Conservation (phyloP, 1,140 invertebrate species). For the Achatina immaculata region DNA sequence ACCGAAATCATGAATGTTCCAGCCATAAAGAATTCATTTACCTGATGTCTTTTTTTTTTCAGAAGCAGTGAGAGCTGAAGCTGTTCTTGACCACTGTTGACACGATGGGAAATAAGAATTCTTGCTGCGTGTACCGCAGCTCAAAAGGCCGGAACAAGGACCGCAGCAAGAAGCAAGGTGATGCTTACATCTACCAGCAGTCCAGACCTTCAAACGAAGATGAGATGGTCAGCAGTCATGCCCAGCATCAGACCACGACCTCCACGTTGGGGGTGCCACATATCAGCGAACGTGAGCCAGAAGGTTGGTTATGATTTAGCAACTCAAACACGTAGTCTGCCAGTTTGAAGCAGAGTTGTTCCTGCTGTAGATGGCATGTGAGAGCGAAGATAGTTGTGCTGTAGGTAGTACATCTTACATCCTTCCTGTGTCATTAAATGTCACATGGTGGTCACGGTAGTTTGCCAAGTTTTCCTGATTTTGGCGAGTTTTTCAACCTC, state of each 20-base stretch:
- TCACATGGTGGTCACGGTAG: no score
- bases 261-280: slow-evolving; percentile 82
- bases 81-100: background rate
- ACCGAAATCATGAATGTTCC: no score
- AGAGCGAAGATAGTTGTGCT: no score
- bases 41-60: no score
- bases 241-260: slow-evolving; percentile 77
- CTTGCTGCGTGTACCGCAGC: slow-evolving; percentile 70
- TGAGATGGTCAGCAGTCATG: slow-evolving; percentile 12
- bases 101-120: slow-evolving; percentile 72
- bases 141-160: slow-evolving; percentile 53
- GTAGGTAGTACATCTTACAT: no score
- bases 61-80: no score
- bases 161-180: slow-evolving; percentile 49
- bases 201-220: slow-evolving; percentile 19
- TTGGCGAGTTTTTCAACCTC: no score
- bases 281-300: slow-evolving; percentile 96
- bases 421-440: no score
- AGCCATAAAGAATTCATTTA: no score
- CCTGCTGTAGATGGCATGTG: no score
- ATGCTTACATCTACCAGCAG: slow-evolving; percentile 68
- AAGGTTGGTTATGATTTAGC: slow-evolving; percentile 71
- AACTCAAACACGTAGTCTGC: background rate
- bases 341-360: no score
- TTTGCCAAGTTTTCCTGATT: no score